Evolutionary conservation across 2,888 invertebrate genomes (phyloP).

Genomic region (Apodemia mormo): DNA sequence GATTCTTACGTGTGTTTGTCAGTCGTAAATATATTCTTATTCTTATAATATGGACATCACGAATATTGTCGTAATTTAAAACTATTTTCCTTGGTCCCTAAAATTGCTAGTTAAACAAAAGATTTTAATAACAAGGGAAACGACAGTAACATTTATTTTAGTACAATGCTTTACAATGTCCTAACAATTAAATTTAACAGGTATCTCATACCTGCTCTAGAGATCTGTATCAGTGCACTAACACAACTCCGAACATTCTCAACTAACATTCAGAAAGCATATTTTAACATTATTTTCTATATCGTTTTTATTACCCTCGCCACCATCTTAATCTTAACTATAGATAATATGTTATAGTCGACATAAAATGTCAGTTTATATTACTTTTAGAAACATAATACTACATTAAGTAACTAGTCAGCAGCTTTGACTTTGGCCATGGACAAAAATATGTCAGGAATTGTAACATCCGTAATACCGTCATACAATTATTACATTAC

Average conservation of each 20-base stretch:
- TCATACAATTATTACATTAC: too few species aligned
- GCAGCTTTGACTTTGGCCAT: neutral
- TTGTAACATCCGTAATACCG: too few species aligned
- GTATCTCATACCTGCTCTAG: neutral
- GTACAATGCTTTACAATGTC: neutral
- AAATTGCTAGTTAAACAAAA: too few species aligned
- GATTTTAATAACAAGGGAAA: neutral
- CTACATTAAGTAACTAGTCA: neutral
- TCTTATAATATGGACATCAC: too few species aligned
- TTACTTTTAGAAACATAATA: conserved; percentile 1
- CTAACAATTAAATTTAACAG: conserved; percentile 1
- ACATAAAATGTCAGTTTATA: conserved; percentile 8
- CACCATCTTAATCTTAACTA: neutral
- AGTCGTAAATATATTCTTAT: too few species aligned
- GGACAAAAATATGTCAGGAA: too few species aligned
- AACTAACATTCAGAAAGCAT: conserved; percentile 1
- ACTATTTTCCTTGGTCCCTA: too few species aligned
- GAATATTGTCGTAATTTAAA: too few species aligned
- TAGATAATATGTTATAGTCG: neutral
- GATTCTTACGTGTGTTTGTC: too few species aligned
- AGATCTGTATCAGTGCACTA: neutral
- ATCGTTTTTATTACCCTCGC: conserved; percentile 7
- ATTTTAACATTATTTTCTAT: neutral
- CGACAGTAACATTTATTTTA: neutral
- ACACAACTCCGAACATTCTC: neutral